Conservation (phyloP, 35 echinoderm and acorn worm genomes). For the Anneissia japonica region DNA sequence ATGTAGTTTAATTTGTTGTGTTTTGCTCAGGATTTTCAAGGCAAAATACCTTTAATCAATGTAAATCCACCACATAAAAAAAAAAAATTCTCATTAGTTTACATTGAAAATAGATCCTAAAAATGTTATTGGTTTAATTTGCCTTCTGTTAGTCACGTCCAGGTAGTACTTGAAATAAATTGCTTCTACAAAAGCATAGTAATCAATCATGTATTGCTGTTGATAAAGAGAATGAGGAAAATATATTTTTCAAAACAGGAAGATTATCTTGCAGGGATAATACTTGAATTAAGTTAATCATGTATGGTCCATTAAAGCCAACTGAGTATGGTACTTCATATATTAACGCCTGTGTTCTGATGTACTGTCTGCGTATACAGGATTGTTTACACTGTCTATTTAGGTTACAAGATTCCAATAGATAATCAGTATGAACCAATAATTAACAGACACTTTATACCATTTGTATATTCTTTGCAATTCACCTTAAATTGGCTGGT, state of each 20-base stretch:
- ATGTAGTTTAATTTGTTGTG: too few species aligned
- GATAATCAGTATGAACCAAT: too few species aligned
- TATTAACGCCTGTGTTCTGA: too few species aligned
- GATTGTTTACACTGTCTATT: too few species aligned
- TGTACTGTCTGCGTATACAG: too few species aligned
- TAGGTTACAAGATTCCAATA: too few species aligned
- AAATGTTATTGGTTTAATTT: background rate
- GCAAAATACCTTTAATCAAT: background rate
- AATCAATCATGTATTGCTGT: background rate
- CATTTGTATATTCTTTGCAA: too few species aligned
- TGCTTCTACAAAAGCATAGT: background rate
- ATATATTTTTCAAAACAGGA: background rate
- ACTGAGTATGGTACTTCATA: background rate
- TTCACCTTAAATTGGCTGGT: too few species aligned
- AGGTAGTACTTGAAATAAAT: background rate
- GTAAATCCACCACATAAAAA: too few species aligned
- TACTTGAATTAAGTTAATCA: background rate
- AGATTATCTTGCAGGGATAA: background rate
- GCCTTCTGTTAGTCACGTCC: background rate
- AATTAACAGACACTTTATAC: too few species aligned
- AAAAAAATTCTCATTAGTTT: background rate
- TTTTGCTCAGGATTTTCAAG: too few species aligned
- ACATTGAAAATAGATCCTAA: background rate
- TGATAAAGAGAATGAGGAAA: background rate
- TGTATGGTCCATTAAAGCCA: background rate